A percentile compares a stretch with the other conserved stretches of the same genome.
Conservation (phyloP, 1,140 invertebrate genomes). For the Drosophila funebris region DNA sequence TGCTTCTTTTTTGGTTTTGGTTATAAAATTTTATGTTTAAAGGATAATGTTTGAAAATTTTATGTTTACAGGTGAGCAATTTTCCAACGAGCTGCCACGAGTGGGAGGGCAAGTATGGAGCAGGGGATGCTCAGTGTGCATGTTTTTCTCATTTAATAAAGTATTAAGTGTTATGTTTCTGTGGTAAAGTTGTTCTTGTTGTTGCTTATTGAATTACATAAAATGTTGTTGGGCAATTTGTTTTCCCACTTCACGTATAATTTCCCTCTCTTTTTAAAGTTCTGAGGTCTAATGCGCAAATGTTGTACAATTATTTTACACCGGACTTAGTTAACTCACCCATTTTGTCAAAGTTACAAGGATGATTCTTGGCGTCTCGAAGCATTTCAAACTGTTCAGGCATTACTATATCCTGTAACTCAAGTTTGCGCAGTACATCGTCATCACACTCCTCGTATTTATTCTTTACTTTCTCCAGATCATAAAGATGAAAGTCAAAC, state of each 20-base stretch:
- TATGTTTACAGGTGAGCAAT: conserved; percentile 81
- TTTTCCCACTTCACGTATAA: not conserved
- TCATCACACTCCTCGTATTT: conserved; percentile 59
- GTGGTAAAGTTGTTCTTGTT: conserved; percentile 63
- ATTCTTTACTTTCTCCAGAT: conserved; percentile 53
- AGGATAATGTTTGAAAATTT: conserved; percentile 81
- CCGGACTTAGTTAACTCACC: conserved; percentile 55
- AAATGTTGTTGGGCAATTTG: conserved; percentile 70
- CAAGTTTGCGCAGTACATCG: conserved; percentile 47
- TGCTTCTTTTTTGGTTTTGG: conserved; percentile 26
- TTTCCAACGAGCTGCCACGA: conserved; percentile 56
- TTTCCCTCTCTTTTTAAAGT: not conserved
- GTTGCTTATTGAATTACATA: conserved; percentile 67
- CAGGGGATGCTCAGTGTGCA: conserved; percentile 35
- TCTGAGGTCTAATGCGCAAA: conserved; percentile 48
- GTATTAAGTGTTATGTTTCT: conserved; percentile 80
- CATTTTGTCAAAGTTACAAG: conserved; percentile 59
- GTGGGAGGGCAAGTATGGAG: not conserved
- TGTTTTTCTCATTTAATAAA: conserved; percentile 80
- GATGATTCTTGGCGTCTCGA: conserved; percentile 59
- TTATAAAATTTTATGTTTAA: conserved; percentile 83
- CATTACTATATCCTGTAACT: conserved; percentile 70
- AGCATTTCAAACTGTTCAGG: conserved; percentile 72
- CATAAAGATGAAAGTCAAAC: conserved; percentile 67
- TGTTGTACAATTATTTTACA: conserved; percentile 58